Percentiles rank a stretch among this genome's conserved stretches.
phyloP scores from a whole-genome alignment of 2,113 vertebrate species.

The Burhinus oedicnemus region DNA sequence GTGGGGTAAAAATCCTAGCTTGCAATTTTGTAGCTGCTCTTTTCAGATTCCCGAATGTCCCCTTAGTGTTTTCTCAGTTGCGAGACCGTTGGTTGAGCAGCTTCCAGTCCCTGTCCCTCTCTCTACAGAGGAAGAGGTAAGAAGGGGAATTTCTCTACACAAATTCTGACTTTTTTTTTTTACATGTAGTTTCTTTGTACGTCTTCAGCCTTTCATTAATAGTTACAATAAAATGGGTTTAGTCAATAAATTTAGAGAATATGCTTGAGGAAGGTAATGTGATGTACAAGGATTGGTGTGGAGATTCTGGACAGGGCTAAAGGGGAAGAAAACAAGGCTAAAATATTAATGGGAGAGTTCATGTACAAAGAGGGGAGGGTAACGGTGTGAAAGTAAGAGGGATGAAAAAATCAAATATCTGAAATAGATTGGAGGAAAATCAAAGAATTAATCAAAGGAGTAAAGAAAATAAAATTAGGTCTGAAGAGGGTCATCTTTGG shows the following conservation, averaged over 20 bases:
- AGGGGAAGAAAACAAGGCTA: not conserved
- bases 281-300: not conserved
- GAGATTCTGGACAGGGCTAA: not conserved
- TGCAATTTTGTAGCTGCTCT: not conserved
- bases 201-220: not conserved
- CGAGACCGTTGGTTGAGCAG: not conserved
- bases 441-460: not conserved
- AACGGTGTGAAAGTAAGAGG: not conserved
- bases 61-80: not conserved
- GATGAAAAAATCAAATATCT: not conserved
- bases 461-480: not conserved
- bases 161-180: not conserved
- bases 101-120: not conserved
- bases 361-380: not conserved
- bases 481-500: not conserved
- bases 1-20: not conserved
- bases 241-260: not conserved
- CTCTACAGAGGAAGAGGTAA: not conserved
- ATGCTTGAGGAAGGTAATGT: not conserved
- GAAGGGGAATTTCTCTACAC: not conserved
- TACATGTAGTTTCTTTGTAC: not conserved
- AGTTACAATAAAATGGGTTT: not conserved
- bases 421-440: not conserved
- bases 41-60: not conserved
- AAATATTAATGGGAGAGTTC: not conserved